These are phyloP conservation scores for Sclerodermus sp. DNA, from an alignment of 2,888 invertebrate species.

Conservation along the genomic window DNA sequence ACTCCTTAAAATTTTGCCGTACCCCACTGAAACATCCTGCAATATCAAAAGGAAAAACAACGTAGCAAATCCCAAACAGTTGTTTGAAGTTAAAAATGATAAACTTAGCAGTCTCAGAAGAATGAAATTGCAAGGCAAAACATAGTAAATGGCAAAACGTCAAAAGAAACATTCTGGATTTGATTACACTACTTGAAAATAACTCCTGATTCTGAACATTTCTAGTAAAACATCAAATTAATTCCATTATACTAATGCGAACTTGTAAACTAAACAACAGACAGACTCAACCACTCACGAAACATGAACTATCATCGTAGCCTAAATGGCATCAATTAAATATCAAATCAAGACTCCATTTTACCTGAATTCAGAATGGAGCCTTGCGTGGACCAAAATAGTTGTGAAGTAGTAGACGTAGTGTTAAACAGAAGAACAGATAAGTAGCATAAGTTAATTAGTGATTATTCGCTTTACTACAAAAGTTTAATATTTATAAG, in stretches of 20 bases:
- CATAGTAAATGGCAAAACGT: too few species aligned
- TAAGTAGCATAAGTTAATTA: constrained; percentile 31
- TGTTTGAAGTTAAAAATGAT: too few species aligned
- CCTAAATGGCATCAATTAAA: constrained; percentile 41
- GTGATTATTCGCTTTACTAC: constrained; percentile 25
- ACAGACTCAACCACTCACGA: constrained; percentile 54
- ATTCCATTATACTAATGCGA: constrained; percentile 26
- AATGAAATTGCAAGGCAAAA: too few species aligned
- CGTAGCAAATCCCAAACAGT: too few species aligned
- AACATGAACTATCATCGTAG: constrained; percentile 45
- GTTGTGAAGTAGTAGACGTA: constrained; percentile 55
- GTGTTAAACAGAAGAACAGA: constrained; percentile 53
- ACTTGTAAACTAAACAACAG: constrained; percentile 39
- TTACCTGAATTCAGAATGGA: constrained; percentile 82
- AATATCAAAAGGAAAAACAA: too few species aligned
- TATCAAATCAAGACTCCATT: constrained; percentile 65
- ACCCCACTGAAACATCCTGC: too few species aligned
- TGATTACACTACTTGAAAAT: not conserved
- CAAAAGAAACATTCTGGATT: not conserved
- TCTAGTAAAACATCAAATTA: too few species aligned
- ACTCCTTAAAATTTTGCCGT: too few species aligned
- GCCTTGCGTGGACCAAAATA: constrained; percentile 75
- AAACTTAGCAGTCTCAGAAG: too few species aligned
- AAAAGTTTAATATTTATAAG: constrained; percentile 11
- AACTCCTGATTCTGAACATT: too few species aligned